These are phyloP conservation scores for Rhineura floridana DNA, from an alignment of 2,113 vertebrate genomes.

Conservation along the genomic window DNA sequence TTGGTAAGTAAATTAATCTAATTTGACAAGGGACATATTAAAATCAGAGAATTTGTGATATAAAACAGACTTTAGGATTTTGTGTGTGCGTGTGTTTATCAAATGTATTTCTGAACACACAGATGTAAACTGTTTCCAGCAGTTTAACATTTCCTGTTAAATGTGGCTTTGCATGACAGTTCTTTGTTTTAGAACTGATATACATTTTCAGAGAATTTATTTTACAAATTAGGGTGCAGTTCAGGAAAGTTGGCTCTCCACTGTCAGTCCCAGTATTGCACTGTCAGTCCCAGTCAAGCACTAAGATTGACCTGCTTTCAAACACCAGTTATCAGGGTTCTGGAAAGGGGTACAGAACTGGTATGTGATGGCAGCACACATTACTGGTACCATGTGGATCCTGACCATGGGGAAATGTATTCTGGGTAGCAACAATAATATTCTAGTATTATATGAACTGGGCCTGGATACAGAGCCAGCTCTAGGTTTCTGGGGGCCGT, in stretches of 20 bases:
- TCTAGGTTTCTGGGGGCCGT: too few species aligned
- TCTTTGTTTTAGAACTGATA: slow-evolving; percentile 59
- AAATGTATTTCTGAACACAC: slow-evolving; percentile 64
- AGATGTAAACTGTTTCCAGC: slow-evolving; percentile 63
- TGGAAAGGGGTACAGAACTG: too few species aligned
- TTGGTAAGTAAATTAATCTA: slow-evolving; percentile 73
- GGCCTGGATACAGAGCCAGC: too few species aligned
- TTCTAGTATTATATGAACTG: background rate
- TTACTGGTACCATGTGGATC: background rate
- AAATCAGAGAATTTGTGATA: slow-evolving; percentile 71
- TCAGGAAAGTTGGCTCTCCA: background rate
- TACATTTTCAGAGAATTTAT: slow-evolving; percentile 12
- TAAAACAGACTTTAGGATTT: slow-evolving; percentile 64
- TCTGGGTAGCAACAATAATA: background rate
- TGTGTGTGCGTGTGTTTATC: slow-evolving; percentile 65
- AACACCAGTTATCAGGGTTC: background rate
- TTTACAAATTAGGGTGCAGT: slow-evolving; percentile 32
- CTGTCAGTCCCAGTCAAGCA: background rate
- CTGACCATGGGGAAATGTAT: background rate
- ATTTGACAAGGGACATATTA: slow-evolving; percentile 72
- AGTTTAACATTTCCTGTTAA: slow-evolving; percentile 57
- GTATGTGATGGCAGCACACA: background rate
- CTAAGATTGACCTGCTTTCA: background rate
- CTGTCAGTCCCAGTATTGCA: too few species aligned
- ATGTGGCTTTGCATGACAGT: slow-evolving; percentile 60